Evolutionary conservation across 1,140 invertebrate species (phyloP).

Genomic region (Stegodyphus mimosarum): DNA sequence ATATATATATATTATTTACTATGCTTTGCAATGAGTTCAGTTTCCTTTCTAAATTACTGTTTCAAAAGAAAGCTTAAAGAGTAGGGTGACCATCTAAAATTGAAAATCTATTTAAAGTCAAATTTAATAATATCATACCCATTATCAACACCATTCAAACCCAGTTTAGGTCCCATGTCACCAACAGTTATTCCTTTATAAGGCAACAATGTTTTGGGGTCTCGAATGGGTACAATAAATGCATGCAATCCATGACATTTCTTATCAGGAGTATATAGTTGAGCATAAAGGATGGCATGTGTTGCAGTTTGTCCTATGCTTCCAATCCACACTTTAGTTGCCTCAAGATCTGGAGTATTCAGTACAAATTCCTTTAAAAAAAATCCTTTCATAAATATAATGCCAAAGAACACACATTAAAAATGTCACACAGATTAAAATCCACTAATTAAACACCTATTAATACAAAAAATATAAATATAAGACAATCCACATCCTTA

Average conservation of each 20-base stretch:
- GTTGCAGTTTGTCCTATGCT: slow-evolving; percentile 89
- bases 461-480: no score
- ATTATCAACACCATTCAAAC: slow-evolving; percentile 90
- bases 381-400: background rate
- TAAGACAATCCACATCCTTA: no score
- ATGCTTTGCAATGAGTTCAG: background rate
- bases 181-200: slow-evolving; percentile 82
- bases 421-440: no score
- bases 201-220: slow-evolving; percentile 79
- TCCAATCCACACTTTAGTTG: slow-evolving; percentile 95
- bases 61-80: background rate
- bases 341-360: slow-evolving; percentile 92
- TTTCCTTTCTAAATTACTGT: background rate
- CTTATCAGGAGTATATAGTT: slow-evolving; percentile 83
- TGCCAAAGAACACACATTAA: no score
- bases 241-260: slow-evolving; percentile 85
- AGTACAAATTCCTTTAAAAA: slow-evolving; percentile 81
- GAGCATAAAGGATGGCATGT: slow-evolving; percentile 88
- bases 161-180: slow-evolving; percentile 90
- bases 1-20: no score
- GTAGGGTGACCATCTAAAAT: background rate
- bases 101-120: background rate
- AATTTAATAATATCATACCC: slow-evolving; percentile 71
- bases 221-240: slow-evolving; percentile 84
- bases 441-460: no score